Evolutionary conservation across 2,888 invertebrate genomes (phyloP).

Genomic region (Phortica magna): DNA sequence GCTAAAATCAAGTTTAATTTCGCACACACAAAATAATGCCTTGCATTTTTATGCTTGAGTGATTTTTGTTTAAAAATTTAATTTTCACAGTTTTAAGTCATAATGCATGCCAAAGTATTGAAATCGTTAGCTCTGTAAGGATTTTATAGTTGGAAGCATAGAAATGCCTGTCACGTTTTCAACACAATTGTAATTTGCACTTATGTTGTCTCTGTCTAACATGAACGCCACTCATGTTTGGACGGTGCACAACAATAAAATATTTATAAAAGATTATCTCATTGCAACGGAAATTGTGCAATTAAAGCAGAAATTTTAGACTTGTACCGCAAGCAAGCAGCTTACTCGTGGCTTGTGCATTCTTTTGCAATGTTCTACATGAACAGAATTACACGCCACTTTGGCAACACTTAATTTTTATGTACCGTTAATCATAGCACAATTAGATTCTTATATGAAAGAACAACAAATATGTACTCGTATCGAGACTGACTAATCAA

Average conservation of each 20-base stretch:
- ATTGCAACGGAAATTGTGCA: constrained; percentile 73
- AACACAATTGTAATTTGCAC: too few relatives aligned
- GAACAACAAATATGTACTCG: background rate
- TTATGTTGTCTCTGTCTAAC: too few relatives aligned
- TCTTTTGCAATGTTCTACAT: background rate
- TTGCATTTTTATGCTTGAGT: background rate
- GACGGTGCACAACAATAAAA: background rate
- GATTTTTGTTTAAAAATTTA: too few relatives aligned
- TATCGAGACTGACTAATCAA: background rate
- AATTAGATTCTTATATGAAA: background rate
- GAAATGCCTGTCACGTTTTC: too few relatives aligned
- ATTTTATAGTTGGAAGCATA: too few relatives aligned
- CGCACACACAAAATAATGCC: background rate
- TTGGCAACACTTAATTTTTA: background rate
- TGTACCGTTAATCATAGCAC: background rate
- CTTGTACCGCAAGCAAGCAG: constrained; percentile 8
- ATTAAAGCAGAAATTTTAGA: constrained; percentile 70
- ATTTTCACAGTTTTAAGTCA: too few relatives aligned
- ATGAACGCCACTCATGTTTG: too few relatives aligned
- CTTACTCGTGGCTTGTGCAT: background rate
- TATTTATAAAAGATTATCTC: constrained; percentile 64
- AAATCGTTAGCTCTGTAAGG: too few relatives aligned
- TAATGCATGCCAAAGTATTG: too few relatives aligned
- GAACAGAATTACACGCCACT: background rate
- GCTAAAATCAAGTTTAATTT: background rate